Base-by-base conservation (phyloP, 2,888 invertebrate species). In the Scaptomyza cyrtandrae region DNA sequence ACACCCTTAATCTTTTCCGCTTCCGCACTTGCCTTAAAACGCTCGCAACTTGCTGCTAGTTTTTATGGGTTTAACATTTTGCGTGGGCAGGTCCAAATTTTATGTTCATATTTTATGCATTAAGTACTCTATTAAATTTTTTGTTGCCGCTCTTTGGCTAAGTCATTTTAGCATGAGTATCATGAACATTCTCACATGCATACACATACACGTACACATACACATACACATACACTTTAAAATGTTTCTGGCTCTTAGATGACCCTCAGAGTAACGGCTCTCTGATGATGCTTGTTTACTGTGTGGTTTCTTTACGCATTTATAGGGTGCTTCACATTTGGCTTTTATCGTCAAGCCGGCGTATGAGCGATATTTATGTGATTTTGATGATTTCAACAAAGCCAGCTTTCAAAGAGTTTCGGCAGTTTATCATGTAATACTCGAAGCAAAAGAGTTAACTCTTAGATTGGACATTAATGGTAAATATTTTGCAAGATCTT, bases 61-160 rank as follows among this genome's bases (percentile, higher is more conserved):
- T 60, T 57, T 69, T 67, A 67, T 65, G 62, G 37, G 61, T 41
- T 39, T 35, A 56, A 35, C 58, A 58, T 37, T 45, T 44, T 43
- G 73, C 33, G n/a, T 55, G 31, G 37, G 39, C 41, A 61, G 61
- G 43, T 45, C 62, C 65, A 71, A 58, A 55, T 81, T 84, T 78
- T 67, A 85, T 62, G 82, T 57, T 71, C 68, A 78, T 76, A 79
- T 71, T 71, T 87, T 68, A 62, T 82, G 76, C 76, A 87, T 82
- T 85, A 85, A 85, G 71, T 71, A 79, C 86, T 73, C 88, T 66
- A 84, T 86, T 78, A 81, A 84, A 78, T 81, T 75, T 73, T 48
- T 84, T 71, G 57, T 69, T 35, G 57, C 39, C 56, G 43, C 58
- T 61, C 64, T 49, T 49, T 29, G 31, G 41, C 50, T 35, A 31